These are phyloP conservation scores for Nematostella vectensis DNA, from an alignment of 92 coral and sea anemone species.

Conservation along the genomic window DNA sequence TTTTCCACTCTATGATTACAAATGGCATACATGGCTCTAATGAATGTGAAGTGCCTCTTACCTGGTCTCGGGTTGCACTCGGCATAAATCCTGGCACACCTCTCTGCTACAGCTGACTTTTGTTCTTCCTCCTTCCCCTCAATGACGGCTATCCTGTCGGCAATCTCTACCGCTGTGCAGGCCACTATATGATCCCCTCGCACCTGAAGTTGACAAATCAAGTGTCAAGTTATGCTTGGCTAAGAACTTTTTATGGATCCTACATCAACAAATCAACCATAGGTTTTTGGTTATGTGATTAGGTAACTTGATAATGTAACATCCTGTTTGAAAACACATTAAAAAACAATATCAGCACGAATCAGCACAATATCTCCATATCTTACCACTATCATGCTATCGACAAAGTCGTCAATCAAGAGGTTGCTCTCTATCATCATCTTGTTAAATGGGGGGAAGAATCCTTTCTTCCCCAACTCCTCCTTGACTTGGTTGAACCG, in stretches of 20 bases:
- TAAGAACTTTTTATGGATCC: too few species aligned
- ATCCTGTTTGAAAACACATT: too few species aligned
- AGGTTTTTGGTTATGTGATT: too few species aligned
- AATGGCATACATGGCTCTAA: too few species aligned
- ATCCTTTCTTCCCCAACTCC: slow-evolving; percentile 58
- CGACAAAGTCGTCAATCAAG: slow-evolving; percentile 90
- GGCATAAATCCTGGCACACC: slow-evolving; percentile 93
- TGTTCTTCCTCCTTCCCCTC: slow-evolving; percentile 89
- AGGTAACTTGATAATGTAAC: too few species aligned
- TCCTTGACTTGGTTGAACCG: slow-evolving; percentile 50
- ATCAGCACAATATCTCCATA: too few species aligned
- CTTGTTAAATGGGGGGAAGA: slow-evolving; percentile 46
- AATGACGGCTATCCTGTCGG: slow-evolving; percentile 85
- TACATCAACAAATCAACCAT: too few species aligned
- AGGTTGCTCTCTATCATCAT: slow-evolving; percentile 76
- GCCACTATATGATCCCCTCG: slow-evolving; percentile 94
- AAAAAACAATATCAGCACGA: too few species aligned
- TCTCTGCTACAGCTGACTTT: slow-evolving; percentile 71
- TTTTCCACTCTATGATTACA: too few species aligned
- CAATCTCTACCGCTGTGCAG: slow-evolving; percentile 85
- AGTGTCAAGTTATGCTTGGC: too few species aligned
- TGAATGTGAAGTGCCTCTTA: too few species aligned
- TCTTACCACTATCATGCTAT: slow-evolving; percentile 88
- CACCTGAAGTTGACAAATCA: slow-evolving; percentile 50
- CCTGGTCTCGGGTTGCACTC: slow-evolving; percentile 98